Conservation (phyloP, 1,140 invertebrate species). For the Drosophila mayri region DNA sequence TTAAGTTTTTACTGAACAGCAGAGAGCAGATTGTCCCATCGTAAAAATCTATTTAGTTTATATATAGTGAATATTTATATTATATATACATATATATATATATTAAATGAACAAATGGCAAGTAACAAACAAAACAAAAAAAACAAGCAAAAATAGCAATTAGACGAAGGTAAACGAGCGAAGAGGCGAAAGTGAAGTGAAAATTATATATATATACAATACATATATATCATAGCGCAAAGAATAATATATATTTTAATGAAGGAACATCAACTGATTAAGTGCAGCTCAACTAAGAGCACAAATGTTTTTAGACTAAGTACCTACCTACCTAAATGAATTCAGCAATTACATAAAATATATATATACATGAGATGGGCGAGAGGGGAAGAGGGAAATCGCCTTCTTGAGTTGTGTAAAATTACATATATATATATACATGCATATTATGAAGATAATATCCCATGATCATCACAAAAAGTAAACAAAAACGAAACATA, state of each 20-base stretch:
- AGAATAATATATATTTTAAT: constrained; percentile 75
- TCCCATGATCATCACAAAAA: constrained; percentile 70
- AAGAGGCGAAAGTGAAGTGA: constrained; percentile 26
- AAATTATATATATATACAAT: constrained; percentile 58
- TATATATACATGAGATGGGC: constrained; percentile 35
- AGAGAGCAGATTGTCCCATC: constrained; percentile 76
- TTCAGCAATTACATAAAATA: constrained; percentile 62
- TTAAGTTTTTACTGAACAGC: constrained; percentile 70
- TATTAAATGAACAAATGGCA: constrained; percentile 73
- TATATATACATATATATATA: constrained; percentile 61
- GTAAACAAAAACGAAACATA: constrained; percentile 57
- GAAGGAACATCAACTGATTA: constrained; percentile 69
- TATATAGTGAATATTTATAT: constrained; percentile 69
- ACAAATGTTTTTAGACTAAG: constrained; percentile 78
- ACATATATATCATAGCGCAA: constrained; percentile 64
- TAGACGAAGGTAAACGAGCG: constrained; percentile 23
- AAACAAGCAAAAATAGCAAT: constrained; percentile 41
- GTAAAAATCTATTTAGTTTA: constrained; percentile 83
- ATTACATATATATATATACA: constrained; percentile 53
- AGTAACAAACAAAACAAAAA: constrained; percentile 27
- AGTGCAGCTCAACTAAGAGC: constrained; percentile 70
- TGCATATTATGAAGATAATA: constrained; percentile 42
- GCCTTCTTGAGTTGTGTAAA: constrained; percentile 28
- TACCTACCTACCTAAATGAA: constrained; percentile 80
- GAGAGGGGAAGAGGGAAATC: not conserved